phyloP scores from a whole-genome alignment of 2,888 invertebrate genomes.

The Dolomedes plantarius region DNA sequence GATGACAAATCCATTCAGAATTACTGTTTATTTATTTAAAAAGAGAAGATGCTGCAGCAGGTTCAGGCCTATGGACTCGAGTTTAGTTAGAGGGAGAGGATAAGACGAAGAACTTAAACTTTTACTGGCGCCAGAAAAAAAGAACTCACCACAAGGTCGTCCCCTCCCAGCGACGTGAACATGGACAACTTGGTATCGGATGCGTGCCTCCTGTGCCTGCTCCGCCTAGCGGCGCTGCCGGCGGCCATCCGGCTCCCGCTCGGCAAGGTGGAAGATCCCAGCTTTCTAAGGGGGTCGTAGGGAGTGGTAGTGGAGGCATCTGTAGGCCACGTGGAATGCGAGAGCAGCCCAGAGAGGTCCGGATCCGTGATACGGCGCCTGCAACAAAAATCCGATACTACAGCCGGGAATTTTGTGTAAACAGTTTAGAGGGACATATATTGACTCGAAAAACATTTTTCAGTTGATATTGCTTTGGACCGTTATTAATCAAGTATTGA shows the following conservation, averaged over 20 bases:
- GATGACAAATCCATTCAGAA: too few species aligned
- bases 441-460: too few species aligned
- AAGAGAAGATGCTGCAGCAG: too few species aligned
- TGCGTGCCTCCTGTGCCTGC: conserved; percentile 79
- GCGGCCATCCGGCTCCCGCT: conserved; percentile 67
- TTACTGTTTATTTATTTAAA: too few species aligned
- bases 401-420: too few species aligned
- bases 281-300: conserved; percentile 38
- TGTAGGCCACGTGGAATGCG: conserved; percentile 51
- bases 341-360: conserved; percentile 71
- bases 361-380: conserved; percentile 68
- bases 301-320: not conserved
- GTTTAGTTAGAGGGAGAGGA: too few species aligned
- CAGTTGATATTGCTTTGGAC: too few species aligned
- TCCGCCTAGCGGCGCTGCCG: conserved; percentile 76
- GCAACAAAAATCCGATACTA: conserved; percentile 7
- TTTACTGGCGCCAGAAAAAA: too few species aligned
- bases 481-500: too few species aligned
- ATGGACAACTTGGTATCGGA: conserved; percentile 80
- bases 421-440: too few species aligned
- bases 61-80: too few species aligned
- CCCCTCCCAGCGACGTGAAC: conserved; percentile 77
- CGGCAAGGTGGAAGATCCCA: conserved; percentile 37
- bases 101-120: too few species aligned
- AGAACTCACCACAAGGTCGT: conserved; percentile 39